These are phyloP conservation scores for Lycodopsis pacificus DNA, from an alignment of 2,797 vertebrate genomes.

Conservation along the genomic window DNA sequence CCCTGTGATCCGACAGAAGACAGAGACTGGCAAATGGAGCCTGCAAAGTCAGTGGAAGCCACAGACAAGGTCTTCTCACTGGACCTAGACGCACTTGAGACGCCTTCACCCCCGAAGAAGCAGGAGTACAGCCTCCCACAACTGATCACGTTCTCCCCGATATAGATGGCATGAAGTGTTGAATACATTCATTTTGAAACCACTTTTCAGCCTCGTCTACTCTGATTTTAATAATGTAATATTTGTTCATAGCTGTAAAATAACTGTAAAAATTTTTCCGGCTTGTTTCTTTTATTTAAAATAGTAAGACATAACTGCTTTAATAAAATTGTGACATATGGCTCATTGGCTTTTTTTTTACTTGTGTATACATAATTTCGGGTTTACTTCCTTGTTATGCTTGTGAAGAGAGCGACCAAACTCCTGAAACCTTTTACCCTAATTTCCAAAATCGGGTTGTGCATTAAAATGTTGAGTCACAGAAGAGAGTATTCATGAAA, in stretches of 20 bases:
- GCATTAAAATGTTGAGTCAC: neutral
- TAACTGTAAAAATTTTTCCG: too few relatives aligned
- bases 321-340: constrained; percentile 41
- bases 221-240: neutral
- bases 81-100: constrained; percentile 78
- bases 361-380: neutral
- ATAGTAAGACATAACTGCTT: constrained; percentile 29
- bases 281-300: constrained; percentile 37
- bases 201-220: neutral
- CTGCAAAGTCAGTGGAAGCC: constrained; percentile 31
- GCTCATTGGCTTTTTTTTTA: neutral
- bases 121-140: constrained; percentile 74
- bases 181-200: neutral
- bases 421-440: neutral
- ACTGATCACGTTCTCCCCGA: constrained; percentile 81
- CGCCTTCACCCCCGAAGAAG: constrained; percentile 54
- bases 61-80: constrained; percentile 77
- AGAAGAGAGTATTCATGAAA: neutral
- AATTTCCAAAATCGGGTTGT: neutral
- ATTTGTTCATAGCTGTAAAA: constrained; percentile 52
- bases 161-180: constrained; percentile 80
- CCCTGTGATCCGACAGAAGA: neutral
- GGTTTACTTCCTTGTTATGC: neutral
- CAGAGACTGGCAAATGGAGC: constrained; percentile 41
- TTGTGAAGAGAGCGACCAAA: neutral